Evolutionary conservation across 1,140 invertebrate genomes (phyloP).

Genomic region (Cryptotermes secundus): DNA sequence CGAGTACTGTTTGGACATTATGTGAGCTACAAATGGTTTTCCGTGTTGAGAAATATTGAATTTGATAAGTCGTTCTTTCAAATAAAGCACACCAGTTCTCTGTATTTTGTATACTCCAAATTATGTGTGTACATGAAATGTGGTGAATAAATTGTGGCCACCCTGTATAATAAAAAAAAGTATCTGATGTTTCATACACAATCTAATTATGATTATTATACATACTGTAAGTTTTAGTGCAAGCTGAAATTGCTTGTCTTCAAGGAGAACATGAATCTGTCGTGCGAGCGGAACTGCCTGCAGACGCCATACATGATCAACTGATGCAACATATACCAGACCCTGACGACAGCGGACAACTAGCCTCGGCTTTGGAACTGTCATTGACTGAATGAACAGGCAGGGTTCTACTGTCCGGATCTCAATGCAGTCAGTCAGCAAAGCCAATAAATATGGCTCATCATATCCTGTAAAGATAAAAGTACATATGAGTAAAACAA

Average conservation of each 20-base stretch:
- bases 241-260: constrained; percentile 89
- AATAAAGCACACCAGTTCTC: too few relatives aligned
- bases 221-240: constrained; percentile 90
- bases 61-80: too few relatives aligned
- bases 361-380: constrained; percentile 65
- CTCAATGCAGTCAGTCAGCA: constrained; percentile 78
- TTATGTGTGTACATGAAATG: too few relatives aligned
- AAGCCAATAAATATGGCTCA: constrained; percentile 84
- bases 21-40: too few relatives aligned
- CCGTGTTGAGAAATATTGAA: too few relatives aligned
- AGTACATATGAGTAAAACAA: too few relatives aligned
- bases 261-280: constrained; percentile 79
- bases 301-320: constrained; percentile 84
- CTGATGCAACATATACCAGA: constrained; percentile 81
- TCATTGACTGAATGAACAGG: constrained; percentile 73
- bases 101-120: too few relatives aligned
- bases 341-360: constrained; percentile 60
- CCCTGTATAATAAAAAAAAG: too few relatives aligned
- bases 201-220: constrained; percentile 36
- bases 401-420: constrained; percentile 73
- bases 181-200: too few relatives aligned
- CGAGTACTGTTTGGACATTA: too few relatives aligned
- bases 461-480: constrained; percentile 73
- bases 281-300: constrained; percentile 72
- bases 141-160: too few relatives aligned